Percentiles rank a stretch among this genome's conserved stretches.
Conservation (phyloP, 2,113 vertebrate genomes). For the Callocephalon fimbriatum region DNA sequence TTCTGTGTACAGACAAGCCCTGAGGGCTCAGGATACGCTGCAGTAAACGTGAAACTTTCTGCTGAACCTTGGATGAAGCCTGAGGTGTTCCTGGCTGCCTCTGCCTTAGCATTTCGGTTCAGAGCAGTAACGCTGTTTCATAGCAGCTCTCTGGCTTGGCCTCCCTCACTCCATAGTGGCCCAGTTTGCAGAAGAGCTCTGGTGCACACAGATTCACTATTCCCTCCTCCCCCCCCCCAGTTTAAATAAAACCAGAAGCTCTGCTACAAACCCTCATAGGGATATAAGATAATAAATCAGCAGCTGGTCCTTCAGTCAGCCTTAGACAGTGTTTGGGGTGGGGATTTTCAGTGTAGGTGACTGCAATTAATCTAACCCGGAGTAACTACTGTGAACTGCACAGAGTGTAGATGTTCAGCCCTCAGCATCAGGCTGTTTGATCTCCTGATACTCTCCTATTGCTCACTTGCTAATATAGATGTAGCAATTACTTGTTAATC, state of each 20-base stretch:
- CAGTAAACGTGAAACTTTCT: conserved; percentile 4
- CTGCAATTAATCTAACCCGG: not conserved
- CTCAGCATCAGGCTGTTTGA: not conserved
- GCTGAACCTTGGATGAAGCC: not conserved
- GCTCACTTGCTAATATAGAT: conserved; percentile 1
- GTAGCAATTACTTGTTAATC: conserved; percentile 23
- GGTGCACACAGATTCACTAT: not conserved
- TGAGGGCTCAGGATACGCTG: not conserved
- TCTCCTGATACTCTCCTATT: not conserved
- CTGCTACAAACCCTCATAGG: not conserved
- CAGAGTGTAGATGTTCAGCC: not conserved
- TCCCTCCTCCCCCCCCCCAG: accelerated
- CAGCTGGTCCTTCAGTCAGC: not conserved
- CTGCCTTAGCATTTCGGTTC: not conserved
- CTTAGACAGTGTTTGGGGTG: not conserved
- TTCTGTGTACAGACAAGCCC: conserved; percentile 39
- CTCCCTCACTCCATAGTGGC: not conserved
- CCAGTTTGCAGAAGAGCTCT: not conserved
- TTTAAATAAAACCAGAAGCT: not conserved
- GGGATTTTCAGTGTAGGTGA: not conserved
- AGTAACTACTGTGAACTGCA: not conserved
- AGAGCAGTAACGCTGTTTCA: not conserved
- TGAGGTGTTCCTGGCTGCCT: not conserved
- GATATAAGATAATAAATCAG: not conserved
- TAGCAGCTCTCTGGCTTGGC: not conserved